phyloP scores from a whole-genome alignment of 2,113 vertebrate species.

The Esox niger region DNA sequence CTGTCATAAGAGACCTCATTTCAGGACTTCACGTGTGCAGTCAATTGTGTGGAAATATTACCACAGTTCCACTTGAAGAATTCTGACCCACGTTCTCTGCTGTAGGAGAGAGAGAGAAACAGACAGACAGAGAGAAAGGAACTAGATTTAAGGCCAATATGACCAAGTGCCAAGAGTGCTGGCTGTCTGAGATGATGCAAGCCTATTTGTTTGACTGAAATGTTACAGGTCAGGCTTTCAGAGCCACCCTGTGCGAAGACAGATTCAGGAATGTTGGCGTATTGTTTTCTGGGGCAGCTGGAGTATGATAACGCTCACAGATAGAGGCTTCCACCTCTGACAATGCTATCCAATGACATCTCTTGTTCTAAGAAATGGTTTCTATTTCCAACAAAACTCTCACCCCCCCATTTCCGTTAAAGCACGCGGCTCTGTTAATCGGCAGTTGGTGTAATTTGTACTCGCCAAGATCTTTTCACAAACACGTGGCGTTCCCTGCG shows the following conservation, averaged over 20 bases:
- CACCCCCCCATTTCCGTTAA: constrained; percentile 13
- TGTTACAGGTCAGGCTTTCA: constrained; percentile 2
- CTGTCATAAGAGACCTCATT: constrained; percentile 39
- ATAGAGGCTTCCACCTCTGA: not conserved
- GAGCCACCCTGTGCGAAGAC: not conserved
- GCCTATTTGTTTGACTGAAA: not conserved
- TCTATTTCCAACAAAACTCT: constrained; percentile 21
- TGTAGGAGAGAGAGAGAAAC: not conserved
- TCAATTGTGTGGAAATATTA: constrained; percentile 34
- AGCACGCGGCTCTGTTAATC: constrained; percentile 12
- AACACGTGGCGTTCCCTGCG: constrained; percentile 27
- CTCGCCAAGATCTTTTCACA: constrained; percentile 33
- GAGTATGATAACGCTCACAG: not conserved
- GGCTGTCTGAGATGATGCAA: constrained; percentile 3
- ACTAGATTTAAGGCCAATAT: not conserved
- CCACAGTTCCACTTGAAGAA: constrained; percentile 10
- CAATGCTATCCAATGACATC: not conserved
- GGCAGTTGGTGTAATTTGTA: constrained; percentile 31
- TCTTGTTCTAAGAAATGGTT: constrained; percentile 16
- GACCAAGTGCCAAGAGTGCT: not conserved
- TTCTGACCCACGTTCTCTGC: not conserved
- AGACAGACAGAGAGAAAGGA: not conserved
- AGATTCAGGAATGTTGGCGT: not conserved
- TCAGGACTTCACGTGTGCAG: constrained; percentile 32
- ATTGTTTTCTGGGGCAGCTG: not conserved